Conservation (phyloP, 2,888 invertebrate species). For the Coronaproctus castanopsis region DNA sequence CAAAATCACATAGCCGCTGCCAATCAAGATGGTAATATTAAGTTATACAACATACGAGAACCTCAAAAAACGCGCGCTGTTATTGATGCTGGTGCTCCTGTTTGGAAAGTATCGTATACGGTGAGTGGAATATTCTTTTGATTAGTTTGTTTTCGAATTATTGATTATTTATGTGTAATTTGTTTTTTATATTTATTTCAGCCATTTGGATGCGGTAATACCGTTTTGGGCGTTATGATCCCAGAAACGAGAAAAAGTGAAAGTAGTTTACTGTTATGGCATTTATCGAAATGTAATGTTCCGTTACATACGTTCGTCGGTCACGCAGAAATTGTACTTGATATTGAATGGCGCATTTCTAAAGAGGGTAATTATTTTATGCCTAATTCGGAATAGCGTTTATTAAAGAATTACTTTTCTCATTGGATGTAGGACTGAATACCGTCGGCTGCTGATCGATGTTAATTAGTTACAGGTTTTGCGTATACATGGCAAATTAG, state of each 20-base stretch:
- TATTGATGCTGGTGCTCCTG: constrained; percentile 63
- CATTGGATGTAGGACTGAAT: too few relatives aligned
- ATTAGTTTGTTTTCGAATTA: not conserved
- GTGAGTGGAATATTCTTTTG: constrained; percentile 26
- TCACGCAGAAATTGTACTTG: constrained; percentile 80
- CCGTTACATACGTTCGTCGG: constrained; percentile 74
- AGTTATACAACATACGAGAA: constrained; percentile 79
- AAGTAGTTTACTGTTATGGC: constrained; percentile 60
- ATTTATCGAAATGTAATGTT: constrained; percentile 37
- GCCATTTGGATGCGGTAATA: constrained; percentile 69
- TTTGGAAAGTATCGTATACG: constrained; percentile 83
- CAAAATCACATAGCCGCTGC: constrained; percentile 74
- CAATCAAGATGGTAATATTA: constrained; percentile 87
- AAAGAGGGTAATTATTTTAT: constrained; percentile 22
- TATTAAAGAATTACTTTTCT: too few relatives aligned
- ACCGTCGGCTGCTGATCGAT: too few relatives aligned
- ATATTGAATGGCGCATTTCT: constrained; percentile 80
- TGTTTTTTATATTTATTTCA: constrained; percentile 14
- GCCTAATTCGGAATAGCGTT: too few relatives aligned
- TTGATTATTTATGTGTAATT: not conserved
- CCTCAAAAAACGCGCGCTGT: constrained; percentile 65
- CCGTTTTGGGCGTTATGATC: constrained; percentile 67
- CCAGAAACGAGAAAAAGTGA: constrained; percentile 78
- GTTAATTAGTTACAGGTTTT: too few relatives aligned
- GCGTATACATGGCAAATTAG: too few relatives aligned